Percentiles rank a stretch among this genome's conserved stretches.
Evolutionary conservation across 2,797 vertebrate species (phyloP).

Genomic region (Pseudomugil gertrudae): DNA sequence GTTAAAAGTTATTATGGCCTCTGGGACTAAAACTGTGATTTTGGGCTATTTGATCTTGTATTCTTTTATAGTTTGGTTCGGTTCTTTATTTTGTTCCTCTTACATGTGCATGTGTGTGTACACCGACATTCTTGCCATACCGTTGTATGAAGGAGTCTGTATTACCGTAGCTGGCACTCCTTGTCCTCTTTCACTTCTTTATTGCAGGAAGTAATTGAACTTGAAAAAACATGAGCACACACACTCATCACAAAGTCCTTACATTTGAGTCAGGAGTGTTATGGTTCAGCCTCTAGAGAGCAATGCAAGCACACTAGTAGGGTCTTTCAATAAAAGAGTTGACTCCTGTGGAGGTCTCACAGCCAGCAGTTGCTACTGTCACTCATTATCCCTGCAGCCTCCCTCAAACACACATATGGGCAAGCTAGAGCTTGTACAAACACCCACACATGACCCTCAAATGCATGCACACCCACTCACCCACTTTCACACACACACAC

Average conservation of each 20-base stretch:
- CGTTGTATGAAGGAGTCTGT: constrained; percentile 63
- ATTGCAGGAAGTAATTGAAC: constrained; percentile 63
- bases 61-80: neutral
- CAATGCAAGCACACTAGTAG: constrained; percentile 85
- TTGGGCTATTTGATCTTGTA: neutral
- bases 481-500: constrained; percentile 37
- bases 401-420: constrained; percentile 44
- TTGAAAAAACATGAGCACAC: constrained; percentile 45
- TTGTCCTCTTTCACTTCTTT: constrained; percentile 30
- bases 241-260: constrained; percentile 30
- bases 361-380: constrained; percentile 88
- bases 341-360: constrained; percentile 73
- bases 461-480: constrained; percentile 54
- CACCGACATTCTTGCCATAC: constrained; percentile 76
- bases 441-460: constrained; percentile 66
- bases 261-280: constrained; percentile 23
- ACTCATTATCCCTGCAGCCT: constrained; percentile 80
- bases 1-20: constrained; percentile 1
- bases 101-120: constrained; percentile 27
- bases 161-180: constrained; percentile 51
- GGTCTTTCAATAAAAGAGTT: constrained; percentile 77
- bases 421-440: constrained; percentile 64
- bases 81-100: constrained; percentile 25
- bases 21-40: neutral
- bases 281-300: constrained; percentile 44